Evolutionary conservation across 1,140 invertebrate species (phyloP).

Genomic region (Macrotrachela quadricornifera): DNA sequence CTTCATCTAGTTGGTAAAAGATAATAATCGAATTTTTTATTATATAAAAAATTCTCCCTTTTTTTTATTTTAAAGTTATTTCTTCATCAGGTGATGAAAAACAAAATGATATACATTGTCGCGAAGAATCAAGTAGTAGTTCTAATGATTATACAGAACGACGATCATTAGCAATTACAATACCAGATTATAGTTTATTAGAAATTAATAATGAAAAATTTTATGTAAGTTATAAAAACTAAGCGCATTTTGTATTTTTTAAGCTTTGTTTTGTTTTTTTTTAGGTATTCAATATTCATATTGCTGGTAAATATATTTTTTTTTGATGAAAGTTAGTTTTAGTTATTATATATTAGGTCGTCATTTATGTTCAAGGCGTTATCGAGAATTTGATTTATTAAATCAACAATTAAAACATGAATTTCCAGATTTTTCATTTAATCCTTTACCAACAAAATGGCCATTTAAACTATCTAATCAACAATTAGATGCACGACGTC

Average conservation of each 20-base stretch:
- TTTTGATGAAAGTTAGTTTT: no score
- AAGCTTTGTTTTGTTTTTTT: constrained; percentile 9
- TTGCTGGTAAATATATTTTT: constrained; percentile 48
- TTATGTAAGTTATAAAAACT: constrained; percentile 40
- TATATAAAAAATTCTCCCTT: no score
- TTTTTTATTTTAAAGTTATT: no score
- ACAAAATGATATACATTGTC: not conserved
- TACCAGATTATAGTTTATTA: constrained; percentile 70
- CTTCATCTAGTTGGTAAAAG: constrained; percentile 59
- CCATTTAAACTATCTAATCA: constrained; percentile 85
- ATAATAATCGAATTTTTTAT: not conserved
- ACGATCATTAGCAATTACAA: constrained; percentile 82
- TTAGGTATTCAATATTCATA: constrained; percentile 83
- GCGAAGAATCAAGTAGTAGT: constrained; percentile 59
- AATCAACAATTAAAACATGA: constrained; percentile 77
- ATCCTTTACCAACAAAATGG: constrained; percentile 94
- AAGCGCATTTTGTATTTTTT: not conserved
- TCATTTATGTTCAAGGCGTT: constrained; percentile 80
- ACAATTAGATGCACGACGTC: constrained; percentile 70
- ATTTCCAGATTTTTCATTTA: constrained; percentile 88
- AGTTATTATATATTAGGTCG: constrained; percentile 21
- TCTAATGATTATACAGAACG: constrained; percentile 94
- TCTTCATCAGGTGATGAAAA: not conserved
- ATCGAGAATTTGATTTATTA: constrained; percentile 75
- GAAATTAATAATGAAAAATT: constrained; percentile 65